Base-by-base conservation (phyloP, 2,797 vertebrate genomes). In the Lepilemur ruficaudatus region DNA sequence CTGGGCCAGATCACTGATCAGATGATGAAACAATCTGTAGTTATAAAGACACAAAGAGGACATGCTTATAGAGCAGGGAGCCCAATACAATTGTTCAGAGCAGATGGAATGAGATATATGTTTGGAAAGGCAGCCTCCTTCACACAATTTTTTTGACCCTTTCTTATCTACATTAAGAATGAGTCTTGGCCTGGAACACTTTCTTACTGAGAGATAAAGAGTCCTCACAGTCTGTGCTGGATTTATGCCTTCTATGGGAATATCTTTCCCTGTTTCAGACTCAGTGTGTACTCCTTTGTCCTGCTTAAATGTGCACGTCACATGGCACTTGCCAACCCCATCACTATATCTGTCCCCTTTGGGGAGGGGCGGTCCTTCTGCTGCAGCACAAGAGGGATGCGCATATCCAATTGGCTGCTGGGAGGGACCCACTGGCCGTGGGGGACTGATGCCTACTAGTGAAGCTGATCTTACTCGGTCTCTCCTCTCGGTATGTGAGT, bases 101-200 rank as follows among this genome's bases (percentile, higher is more conserved):
- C 1, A n/a, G 65, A 63, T 20, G 15, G 41, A 41, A 10, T 14
- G 8, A 20, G 7, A 0, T n/a, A 13, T 18, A 1, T 23, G 1
- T 38, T 52, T 7, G 12, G 7, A 25, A 78, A 46, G 4, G 11
- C 1, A 10, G 28, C 25, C 1, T 32, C 12, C n/a, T 38, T 28
- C 28, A 14, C n/a, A 43, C 12, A 70, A 23, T 5, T 6, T 28
- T 28, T n/a, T 23, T 20, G 32, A 48, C 8, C 22, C 10, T 18
- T 52, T 61, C n/a, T 35, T 48, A 35, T 8, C 5, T n/a, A 2
- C 38, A 18, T 5, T 13, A 20, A 90, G 35, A 52, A 59, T 41
- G 41, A 30, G 11, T 14, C 23, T 85, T 76, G 52, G 43, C 46
- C 17, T 23, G 30, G 38, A 35, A 23, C 48, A 25, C 50, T 18